Evolutionary conservation across 2,113 vertebrate species (phyloP), one percentile per base, ranked within the genome.

Genomic region (Chloebia gouldiae): DNA sequence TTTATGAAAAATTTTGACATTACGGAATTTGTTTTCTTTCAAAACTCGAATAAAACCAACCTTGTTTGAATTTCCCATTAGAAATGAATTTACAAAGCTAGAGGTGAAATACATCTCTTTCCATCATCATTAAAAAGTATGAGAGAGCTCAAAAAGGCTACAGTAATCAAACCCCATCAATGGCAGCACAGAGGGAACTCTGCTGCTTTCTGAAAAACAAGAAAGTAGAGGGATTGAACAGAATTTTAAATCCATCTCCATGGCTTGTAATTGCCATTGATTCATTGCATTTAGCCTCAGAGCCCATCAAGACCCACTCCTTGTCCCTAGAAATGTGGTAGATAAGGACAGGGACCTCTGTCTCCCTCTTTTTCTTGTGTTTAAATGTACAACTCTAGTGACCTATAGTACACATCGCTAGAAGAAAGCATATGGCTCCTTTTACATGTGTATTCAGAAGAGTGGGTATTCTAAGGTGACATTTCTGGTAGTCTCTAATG

Each of bases 21-120:
- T 68, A 64, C 35, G 3, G 28, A 83, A 92, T 92, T 84, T 61
- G 39, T 91, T 93, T 95, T 92, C 76, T 86, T 95, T 94, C 72
- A 91, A 81, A 92, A 93, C 75, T 56, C 10, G 5, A 84, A 63
- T 73, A 86, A 92, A 86, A 49, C 10, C 61, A 49, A 45, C 51
- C n/a, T 60, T 64, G 35, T 86, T 79, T 84, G 49, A 88, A 71
- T 91, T 92, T 92, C 31, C 40, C 51, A 68, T 77, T 93, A 54
- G 60, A 83, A 37, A 11, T 86, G 78, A 78, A 51, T 86, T 78
- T 93, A n/a, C 37, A 83, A 47, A 47, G 18, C 28, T 39, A 28
- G 47, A 54, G 61, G 72, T 71, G 82, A 92, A 92, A 78, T 66
- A 47, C 6, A 18, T 93, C 24, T 93, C 24, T 59, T 90, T 91